Evolutionary conservation across 2,888 invertebrate species (phyloP), one percentile per base, ranked within the genome.

Genomic region (Eulithis prunata): DNA sequence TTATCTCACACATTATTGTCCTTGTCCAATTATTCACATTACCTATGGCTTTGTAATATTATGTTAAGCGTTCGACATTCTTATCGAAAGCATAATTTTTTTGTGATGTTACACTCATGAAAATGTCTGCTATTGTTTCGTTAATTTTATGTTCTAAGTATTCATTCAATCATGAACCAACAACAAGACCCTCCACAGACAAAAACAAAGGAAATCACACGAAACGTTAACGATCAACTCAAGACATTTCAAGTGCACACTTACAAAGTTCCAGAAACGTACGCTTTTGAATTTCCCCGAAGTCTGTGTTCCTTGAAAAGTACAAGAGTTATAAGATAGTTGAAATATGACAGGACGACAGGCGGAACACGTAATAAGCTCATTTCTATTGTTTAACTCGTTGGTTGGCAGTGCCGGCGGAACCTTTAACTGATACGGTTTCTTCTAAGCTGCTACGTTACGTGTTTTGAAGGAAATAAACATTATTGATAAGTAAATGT

Each of bases 351-450:
- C 77, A 75, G 74, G 57, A 32, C 56, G 75, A 75, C 75, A 75
- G 74, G 59, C 71, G 70, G 64, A 77, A 80, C 79, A 78, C 71
- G 78, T 81, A 79, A 80, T 83, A 82, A 82, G 81, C 79, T 78
- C 73, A 76, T 79, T 76, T 78, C 77, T 78, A 83, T 85, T 86
- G 85, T 85, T 80, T 78, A 80, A 81, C 78, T 78, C 70, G 78
- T 64, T 75, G 78, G 76, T 78, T 75, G 78, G 76, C 78, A 75
- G 71, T 66, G 68, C 60, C 65, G 60, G 60, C 70, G 74, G 73
- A 57, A 61, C 59, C 32, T 57, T 54, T 54, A 61, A 54, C 52
- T 64, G 71, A 66, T 64, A 45, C 58, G 62, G 38, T 2, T 38
- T 38, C 8, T 21, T 21, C 21, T 21, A 21, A 21, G 21, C 21